Percentiles rank a stretch among this genome's conserved stretches.
phyloP scores from a whole-genome alignment of 2,888 invertebrate species.

The Dorcus hopei region DNA sequence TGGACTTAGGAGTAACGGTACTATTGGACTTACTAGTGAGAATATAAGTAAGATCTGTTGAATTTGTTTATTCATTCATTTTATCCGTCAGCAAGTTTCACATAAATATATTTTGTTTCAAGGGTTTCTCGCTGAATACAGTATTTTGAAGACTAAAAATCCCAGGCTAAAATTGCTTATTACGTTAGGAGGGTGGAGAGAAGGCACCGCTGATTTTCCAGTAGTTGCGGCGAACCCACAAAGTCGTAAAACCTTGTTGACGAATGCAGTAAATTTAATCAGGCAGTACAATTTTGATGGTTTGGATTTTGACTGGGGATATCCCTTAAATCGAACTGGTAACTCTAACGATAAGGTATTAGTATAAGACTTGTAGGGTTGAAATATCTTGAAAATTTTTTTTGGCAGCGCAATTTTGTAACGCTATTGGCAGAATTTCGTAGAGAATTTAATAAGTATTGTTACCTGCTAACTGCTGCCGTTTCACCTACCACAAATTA shows the following conservation, averaged over 20 bases:
- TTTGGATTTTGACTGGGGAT: constrained; percentile 73
- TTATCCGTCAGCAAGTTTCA: too few species aligned
- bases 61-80: too few species aligned
- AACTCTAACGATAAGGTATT: constrained; percentile 33
- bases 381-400: too few species aligned
- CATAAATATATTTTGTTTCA: background rate
- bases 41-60: constrained; percentile 46
- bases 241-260: constrained; percentile 55
- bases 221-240: constrained; percentile 50
- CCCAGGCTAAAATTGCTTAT: constrained; percentile 55
- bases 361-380: too few species aligned
- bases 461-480: constrained; percentile 56
- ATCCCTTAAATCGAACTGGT: constrained; percentile 53
- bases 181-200: constrained; percentile 57
- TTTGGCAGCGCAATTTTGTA: constrained; percentile 27
- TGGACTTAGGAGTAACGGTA: constrained; percentile 58
- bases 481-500: constrained; percentile 55
- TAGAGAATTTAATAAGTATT: constrained; percentile 53
- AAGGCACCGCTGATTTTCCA: constrained; percentile 51
- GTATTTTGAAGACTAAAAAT: constrained; percentile 40
- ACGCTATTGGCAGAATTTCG: constrained; percentile 56
- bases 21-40: constrained; percentile 61
- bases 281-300: constrained; percentile 63
- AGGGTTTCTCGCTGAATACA: constrained; percentile 3
- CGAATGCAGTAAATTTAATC: constrained; percentile 56